A percentile compares a stretch with the other conserved stretches of the same genome.
Evolutionary conservation across 2,888 invertebrate genomes (phyloP).

Genomic region (Andrena chrysosceles): DNA sequence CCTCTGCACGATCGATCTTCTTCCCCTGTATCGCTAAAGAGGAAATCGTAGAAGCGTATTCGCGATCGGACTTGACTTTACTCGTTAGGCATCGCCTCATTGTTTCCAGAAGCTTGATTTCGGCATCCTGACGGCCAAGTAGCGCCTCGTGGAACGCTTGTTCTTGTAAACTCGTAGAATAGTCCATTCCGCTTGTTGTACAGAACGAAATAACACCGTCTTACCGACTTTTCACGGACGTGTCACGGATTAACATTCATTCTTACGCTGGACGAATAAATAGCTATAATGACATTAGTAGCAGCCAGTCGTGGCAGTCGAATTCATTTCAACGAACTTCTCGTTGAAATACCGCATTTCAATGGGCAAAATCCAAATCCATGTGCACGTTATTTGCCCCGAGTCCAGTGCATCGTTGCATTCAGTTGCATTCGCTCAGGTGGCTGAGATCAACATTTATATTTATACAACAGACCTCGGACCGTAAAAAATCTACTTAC

Average conservation of each 20-base stretch:
- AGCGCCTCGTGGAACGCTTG: constrained; percentile 96
- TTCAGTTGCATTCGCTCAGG: constrained; percentile 51
- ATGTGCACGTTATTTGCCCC: constrained; percentile 33
- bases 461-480: constrained; percentile 67
- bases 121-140: constrained; percentile 95
- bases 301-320: not conserved
- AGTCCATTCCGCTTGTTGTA: constrained; percentile 88
- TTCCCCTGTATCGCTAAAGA: constrained; percentile 93
- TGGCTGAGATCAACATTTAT: constrained; percentile 80
- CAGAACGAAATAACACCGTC: constrained; percentile 35
- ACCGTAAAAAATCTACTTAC: constrained; percentile 60
- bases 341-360: constrained; percentile 34
- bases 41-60: constrained; percentile 94
- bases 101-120: constrained; percentile 95
- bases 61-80: constrained; percentile 96
- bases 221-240: constrained; percentile 23
- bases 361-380: not conserved
- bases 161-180: constrained; percentile 94
- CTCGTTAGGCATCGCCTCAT: constrained; percentile 95
- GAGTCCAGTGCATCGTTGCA: constrained; percentile 49
- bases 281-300: constrained; percentile 22
- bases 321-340: constrained; percentile 3
- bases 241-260: constrained; percentile 51
- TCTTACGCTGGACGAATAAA: constrained; percentile 22
- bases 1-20: constrained; percentile 92